Percentiles rank a stretch among this genome's conserved stretches.
These are phyloP conservation scores for Rostratula benghalensis DNA, from an alignment of 2,113 vertebrate species.

Conservation along the genomic window DNA sequence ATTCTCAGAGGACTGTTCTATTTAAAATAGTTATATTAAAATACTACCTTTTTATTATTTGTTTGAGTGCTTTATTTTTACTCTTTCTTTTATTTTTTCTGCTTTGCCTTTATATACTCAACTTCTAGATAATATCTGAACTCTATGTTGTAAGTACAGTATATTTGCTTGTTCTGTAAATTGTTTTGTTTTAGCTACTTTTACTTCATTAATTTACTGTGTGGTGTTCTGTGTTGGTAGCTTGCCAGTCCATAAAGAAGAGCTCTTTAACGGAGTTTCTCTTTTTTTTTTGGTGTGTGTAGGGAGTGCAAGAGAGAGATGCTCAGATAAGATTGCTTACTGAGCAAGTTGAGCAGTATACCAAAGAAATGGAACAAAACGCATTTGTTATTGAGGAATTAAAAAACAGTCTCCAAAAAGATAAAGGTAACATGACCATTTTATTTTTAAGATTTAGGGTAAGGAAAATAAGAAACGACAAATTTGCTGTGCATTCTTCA, in stretches of 20 bases:
- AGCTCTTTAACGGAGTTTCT: neutral
- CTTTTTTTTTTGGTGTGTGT: neutral
- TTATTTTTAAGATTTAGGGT: neutral
- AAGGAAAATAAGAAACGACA: neutral
- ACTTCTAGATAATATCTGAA: slow-evolving; percentile 80
- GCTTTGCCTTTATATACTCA: slow-evolving; percentile 45
- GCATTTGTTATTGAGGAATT: slow-evolving; percentile 83
- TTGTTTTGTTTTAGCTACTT: neutral
- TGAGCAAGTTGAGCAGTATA: slow-evolving; percentile 90
- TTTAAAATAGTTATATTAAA: neutral
- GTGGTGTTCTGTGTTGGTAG: neutral
- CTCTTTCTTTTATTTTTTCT: slow-evolving; percentile 39
- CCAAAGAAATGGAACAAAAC: slow-evolving; percentile 92
- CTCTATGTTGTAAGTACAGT: slow-evolving; percentile 78
- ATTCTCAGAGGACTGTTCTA: neutral
- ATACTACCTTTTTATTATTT: neutral
- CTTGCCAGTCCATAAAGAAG: neutral
- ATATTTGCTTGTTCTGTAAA: neutral
- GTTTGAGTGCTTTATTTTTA: neutral
- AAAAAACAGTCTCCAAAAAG: slow-evolving; percentile 82
- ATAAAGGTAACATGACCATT: slow-evolving; percentile 76
- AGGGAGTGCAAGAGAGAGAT: slow-evolving; percentile 92
- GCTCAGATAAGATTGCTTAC: slow-evolving; percentile 89
- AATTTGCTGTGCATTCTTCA: neutral
- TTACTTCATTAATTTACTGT: neutral